Conservation (phyloP, 2,888 invertebrate species). For the Psylliodes chrysocephalus region DNA sequence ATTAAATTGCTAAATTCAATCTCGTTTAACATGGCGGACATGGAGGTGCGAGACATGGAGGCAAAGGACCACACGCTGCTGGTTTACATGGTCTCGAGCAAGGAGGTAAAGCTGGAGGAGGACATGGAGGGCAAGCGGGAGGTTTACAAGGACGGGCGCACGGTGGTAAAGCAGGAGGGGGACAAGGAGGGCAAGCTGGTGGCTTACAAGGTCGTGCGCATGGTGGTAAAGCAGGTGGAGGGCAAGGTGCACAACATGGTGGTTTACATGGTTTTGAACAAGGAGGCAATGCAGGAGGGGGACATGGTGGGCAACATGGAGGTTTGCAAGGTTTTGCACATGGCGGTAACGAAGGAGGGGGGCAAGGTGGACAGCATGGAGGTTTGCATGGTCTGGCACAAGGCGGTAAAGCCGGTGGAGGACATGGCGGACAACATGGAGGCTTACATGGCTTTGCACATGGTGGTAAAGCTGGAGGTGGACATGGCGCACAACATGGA, state of each 20-base stretch:
- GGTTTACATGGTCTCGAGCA: not conserved
- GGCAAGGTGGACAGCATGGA: not conserved
- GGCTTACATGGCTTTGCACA: not conserved
- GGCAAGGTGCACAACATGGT: not conserved
- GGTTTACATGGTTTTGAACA: not conserved
- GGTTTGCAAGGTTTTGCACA: not conserved
- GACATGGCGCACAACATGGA: conserved; percentile 1
- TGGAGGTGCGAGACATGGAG: not conserved
- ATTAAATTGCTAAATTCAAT: no score
- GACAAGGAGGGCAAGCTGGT: not conserved
- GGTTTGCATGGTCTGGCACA: not conserved
- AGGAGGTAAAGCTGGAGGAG: not conserved
- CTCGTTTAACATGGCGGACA: no score
- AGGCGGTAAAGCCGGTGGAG: not conserved
- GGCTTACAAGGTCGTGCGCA: not conserved
- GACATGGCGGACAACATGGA: not conserved
- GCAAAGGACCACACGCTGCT: not conserved
- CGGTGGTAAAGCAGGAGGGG: not conserved
- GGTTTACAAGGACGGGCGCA: not conserved
- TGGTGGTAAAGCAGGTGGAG: not conserved
- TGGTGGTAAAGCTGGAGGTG: not conserved
- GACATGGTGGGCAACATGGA: not conserved
- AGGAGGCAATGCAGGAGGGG: not conserved
- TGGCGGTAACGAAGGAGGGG: not conserved
- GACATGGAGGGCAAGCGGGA: not conserved